Conservation (phyloP, 2,113 vertebrate species). For the Aegithalos caudatus region DNA sequence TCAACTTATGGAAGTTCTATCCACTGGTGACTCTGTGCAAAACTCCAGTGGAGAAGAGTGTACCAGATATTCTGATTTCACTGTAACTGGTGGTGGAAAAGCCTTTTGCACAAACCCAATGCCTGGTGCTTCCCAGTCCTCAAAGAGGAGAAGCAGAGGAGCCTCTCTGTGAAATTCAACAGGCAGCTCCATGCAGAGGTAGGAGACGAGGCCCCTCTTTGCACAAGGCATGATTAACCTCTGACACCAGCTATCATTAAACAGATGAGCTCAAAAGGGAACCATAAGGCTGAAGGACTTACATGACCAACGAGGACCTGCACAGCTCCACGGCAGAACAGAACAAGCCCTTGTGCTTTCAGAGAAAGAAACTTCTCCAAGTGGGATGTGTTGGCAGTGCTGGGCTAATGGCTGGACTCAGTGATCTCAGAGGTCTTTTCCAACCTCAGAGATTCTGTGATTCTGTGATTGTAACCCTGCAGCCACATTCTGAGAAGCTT, state of each 20-base stretch:
- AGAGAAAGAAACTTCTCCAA: background rate
- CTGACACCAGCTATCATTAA: background rate
- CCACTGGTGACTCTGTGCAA: background rate
- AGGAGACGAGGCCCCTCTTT: background rate
- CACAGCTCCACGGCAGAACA: background rate
- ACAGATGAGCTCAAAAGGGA: background rate
- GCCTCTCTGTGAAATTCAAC: background rate
- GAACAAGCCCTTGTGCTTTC: background rate
- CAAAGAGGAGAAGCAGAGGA: background rate
- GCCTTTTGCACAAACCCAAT: background rate
- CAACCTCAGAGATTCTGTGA: background rate
- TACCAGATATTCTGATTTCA: background rate
- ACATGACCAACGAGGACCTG: background rate
- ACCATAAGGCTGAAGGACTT: background rate
- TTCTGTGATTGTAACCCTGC: background rate
- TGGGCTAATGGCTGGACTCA: background rate
- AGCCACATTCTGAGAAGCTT: background rate
- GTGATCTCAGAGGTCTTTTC: background rate
- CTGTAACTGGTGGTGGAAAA: background rate
- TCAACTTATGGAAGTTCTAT: background rate
- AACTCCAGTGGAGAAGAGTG: background rate
- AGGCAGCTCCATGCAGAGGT: background rate
- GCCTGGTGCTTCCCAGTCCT: background rate
- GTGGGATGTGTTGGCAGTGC: background rate
- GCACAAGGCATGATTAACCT: conserved; percentile 17